Percentiles rank a stretch among this genome's conserved stretches.
phyloP scores from a whole-genome alignment of 2,113 vertebrate species.

The Entomyzon cyanotis region DNA sequence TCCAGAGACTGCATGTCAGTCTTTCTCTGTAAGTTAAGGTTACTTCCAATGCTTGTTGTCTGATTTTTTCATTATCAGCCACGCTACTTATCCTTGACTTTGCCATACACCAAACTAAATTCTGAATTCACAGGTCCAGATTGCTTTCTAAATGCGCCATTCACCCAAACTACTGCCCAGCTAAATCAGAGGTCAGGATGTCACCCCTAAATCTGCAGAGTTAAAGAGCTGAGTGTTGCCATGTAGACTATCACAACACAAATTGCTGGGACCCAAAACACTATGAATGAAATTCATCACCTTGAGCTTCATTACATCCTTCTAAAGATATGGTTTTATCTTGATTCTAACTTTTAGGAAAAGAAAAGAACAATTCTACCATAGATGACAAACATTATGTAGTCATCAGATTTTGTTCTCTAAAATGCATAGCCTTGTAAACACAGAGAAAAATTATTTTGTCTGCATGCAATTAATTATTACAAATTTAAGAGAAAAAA shows the following conservation, averaged over 20 bases:
- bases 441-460: not conserved
- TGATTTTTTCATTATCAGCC: not conserved
- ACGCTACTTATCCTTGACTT: fast-evolving
- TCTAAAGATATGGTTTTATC: not conserved
- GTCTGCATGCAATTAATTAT: not conserved
- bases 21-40: not conserved
- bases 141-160: not conserved
- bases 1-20: not conserved
- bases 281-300: not conserved
- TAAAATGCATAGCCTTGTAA: not conserved
- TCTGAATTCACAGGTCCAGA: not conserved
- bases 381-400: not conserved
- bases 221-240: not conserved
- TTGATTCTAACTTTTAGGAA: not conserved
- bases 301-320: not conserved
- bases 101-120: not conserved
- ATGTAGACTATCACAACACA: not conserved
- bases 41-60: not conserved
- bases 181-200: not conserved
- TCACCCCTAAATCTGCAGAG: not conserved
- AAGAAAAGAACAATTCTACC: not conserved
- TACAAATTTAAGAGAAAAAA: not conserved
- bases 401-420: not conserved
- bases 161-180: not conserved
- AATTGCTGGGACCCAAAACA: not conserved